A percentile compares a stretch with the other conserved stretches of the same genome.
phyloP scores from a whole-genome alignment of 2,797 vertebrate genomes.

The Alfaro cultratus region DNA sequence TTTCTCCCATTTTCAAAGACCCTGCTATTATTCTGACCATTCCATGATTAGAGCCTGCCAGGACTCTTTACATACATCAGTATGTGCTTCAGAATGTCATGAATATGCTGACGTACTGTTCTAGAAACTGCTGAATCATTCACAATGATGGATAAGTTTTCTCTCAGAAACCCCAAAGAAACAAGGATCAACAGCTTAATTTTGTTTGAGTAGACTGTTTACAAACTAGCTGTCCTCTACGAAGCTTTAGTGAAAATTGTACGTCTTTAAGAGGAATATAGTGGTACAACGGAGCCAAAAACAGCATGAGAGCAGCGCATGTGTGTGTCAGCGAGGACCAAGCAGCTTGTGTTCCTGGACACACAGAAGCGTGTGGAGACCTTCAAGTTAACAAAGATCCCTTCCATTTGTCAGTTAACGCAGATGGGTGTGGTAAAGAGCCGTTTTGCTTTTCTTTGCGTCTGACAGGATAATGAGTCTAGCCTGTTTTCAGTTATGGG shows the following conservation, averaged over 20 bases:
- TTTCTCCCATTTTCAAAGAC: too few species aligned
- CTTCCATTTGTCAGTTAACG: background rate
- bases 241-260: background rate
- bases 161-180: too few species aligned
- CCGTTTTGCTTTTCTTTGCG: constrained; percentile 1
- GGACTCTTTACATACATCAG: too few species aligned
- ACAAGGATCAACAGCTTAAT: too few species aligned
- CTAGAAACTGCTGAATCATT: too few species aligned
- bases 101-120: too few species aligned
- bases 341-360: background rate
- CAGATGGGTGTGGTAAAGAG: background rate
- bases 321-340: background rate
- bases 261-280: background rate
- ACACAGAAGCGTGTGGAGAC: background rate
- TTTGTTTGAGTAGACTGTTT: too few species aligned
- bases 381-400: background rate
- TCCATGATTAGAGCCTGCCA: too few species aligned
- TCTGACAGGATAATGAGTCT: constrained; percentile 37
- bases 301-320: background rate
- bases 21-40: too few species aligned
- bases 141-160: too few species aligned
- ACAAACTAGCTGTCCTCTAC: background rate
- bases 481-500: constrained; percentile 73
- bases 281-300: background rate
- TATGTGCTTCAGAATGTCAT: too few species aligned